Evolutionary conservation across 2,888 invertebrate genomes (phyloP).

Genomic region (Ethmia dodecea): DNA sequence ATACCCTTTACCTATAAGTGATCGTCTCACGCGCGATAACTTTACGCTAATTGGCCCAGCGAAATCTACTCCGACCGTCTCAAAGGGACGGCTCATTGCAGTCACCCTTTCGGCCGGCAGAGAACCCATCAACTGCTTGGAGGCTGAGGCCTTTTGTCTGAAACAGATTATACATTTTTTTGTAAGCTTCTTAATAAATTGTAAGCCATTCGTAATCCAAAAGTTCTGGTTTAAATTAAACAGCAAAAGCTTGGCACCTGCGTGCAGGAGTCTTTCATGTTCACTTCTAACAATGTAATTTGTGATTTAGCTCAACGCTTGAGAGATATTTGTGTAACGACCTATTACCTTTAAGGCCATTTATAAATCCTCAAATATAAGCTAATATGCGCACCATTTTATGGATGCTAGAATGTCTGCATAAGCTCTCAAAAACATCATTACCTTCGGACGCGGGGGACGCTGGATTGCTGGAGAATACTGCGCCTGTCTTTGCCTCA

Average conservation of each 20-base stretch:
- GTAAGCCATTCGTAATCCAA: constrained; percentile 2
- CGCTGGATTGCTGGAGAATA: not conserved
- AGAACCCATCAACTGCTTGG: constrained; percentile 4
- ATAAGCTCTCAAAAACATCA: constrained; percentile 2
- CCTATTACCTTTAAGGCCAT: not conserved
- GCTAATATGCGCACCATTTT: constrained; percentile 3
- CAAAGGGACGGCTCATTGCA: constrained; percentile 1
- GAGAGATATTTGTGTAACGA: not conserved
- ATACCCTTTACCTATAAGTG: constrained; percentile 1
- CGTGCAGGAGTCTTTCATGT: not conserved
- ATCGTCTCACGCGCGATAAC: not conserved
- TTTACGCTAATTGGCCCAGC: constrained; percentile 3
- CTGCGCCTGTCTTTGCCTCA: not conserved
- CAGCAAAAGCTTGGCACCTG: not conserved
- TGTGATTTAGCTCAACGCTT: not conserved
- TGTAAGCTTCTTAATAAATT: not conserved
- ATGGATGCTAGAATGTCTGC: constrained; percentile 2
- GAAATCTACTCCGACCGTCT: constrained; percentile 3
- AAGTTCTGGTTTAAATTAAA: not conserved
- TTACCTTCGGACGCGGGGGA: not conserved
- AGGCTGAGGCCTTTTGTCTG: not conserved
- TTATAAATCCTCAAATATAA: constrained; percentile 2
- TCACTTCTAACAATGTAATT: too few relatives aligned
- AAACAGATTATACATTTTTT: constrained; percentile 6
- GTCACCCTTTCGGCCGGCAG: constrained; percentile 2